phyloP scores from a whole-genome alignment of 1,140 invertebrate genomes.

The Papilio glaucus region DNA sequence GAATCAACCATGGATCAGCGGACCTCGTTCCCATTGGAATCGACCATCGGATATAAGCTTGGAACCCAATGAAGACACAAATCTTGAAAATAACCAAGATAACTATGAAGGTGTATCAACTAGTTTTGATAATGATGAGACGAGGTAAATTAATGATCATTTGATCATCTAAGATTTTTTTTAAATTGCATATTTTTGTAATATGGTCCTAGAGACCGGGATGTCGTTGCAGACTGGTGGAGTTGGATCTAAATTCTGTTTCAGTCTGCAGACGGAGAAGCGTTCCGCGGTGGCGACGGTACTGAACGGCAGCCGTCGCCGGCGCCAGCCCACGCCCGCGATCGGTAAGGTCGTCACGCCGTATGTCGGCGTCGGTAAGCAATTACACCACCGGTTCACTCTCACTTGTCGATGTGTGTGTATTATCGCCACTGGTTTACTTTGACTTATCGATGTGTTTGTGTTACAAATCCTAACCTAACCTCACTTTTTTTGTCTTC shows the following conservation, averaged over 20 bases:
- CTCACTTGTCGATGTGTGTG: constrained; percentile 22
- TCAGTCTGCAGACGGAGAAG: constrained; percentile 59
- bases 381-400: constrained; percentile 44
- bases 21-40: constrained; percentile 57
- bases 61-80: constrained; percentile 38
- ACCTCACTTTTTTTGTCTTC: not conserved
- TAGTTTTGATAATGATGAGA: constrained; percentile 52
- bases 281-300: constrained; percentile 74
- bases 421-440: too few relatives aligned
- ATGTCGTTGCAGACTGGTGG: too few relatives aligned
- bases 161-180: not conserved
- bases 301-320: constrained; percentile 65
- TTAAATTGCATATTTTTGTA: too few relatives aligned
- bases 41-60: constrained; percentile 48
- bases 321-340: constrained; percentile 71
- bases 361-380: constrained; percentile 80
- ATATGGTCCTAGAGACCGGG: too few relatives aligned
- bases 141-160: constrained; percentile 46
- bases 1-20: constrained; percentile 58
- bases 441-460: too few relatives aligned
- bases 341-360: constrained; percentile 79
- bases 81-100: not conserved
- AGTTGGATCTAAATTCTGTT: not conserved
- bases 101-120: constrained; percentile 37
- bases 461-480: not conserved